Evolutionary conservation across 2,113 vertebrate genomes (phyloP), one percentile per base, ranked within the genome.

Genomic region (Gopherus evgoodei): DNA sequence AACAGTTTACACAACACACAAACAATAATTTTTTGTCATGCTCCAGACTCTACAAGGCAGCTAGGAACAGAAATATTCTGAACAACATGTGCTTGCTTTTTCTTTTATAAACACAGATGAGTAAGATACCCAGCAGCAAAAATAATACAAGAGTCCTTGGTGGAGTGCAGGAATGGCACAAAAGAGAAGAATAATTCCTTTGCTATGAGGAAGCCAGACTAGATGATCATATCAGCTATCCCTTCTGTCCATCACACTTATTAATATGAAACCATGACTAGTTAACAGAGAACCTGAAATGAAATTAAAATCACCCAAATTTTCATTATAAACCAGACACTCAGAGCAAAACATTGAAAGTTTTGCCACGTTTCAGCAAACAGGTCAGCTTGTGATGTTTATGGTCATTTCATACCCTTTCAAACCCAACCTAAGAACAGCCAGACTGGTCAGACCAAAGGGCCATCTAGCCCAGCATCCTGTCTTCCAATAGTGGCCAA

Each of bases 391-490:
- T 92, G 47, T 59, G 81, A 57, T 54, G 59, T 92, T 94, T 84
- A 91, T 91, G 94, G 59, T 89, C 16, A 87, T 91, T 95, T 80
- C 86, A 59, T 59, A 59, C 29, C 5, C 17, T n/a, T 35, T n/a
- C 65, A 69, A 13, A 35, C n/a, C 47, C 19, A 53, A 11, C 21
- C 21, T 54, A 54, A 54, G 53, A 54, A 22, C 21, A 54, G 21
- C 21, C 21, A 22, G 8, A 22, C 21, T 19, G 52, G 52, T 53
- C 19, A 53, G 52, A 53, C 52, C 17, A 53, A 53, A 53, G 52
- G 52, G 19, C 52, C 52, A 53, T 21, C 19, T 3, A 54, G 53
- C 21, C 53, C 53, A 22, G 53, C 22, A 54, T 54, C 53, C 53
- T 22, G 53, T 54, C 52, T 54, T 22, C 53, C 21, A 3, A 54